A percentile compares a stretch with the other conserved stretches of the same genome.
phyloP scores from a whole-genome alignment of 1,140 invertebrate species.

The Triops cancriformis region DNA sequence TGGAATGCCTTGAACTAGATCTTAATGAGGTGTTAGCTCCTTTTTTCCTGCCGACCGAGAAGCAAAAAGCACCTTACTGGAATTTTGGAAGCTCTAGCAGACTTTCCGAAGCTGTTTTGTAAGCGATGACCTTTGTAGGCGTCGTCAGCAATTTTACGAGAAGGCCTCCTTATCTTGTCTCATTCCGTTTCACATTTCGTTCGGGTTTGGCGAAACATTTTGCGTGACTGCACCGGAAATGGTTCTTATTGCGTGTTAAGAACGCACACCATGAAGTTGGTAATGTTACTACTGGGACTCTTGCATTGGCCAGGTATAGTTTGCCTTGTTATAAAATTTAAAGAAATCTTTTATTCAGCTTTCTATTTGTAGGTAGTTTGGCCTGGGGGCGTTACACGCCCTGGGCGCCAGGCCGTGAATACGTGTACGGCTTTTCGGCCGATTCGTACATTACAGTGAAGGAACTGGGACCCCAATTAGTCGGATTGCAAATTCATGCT shows the following conservation, averaged over 20 bases:
- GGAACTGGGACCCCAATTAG: constrained; percentile 22
- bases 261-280: not conserved
- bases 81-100: too few relatives aligned
- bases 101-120: too few relatives aligned
- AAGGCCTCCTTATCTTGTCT: not conserved
- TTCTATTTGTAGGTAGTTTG: not conserved
- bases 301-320: not conserved
- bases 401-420: constrained; percentile 26
- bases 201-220: not conserved
- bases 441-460: constrained; percentile 23
- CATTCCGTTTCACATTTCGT: not conserved
- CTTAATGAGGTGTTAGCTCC: too few relatives aligned
- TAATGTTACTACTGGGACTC: not conserved
- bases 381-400: constrained; percentile 10
- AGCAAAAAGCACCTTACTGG: too few relatives aligned
- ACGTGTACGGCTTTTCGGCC: constrained; percentile 25
- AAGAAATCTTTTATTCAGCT: not conserved
- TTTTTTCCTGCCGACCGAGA: too few relatives aligned
- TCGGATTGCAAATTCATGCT: constrained; percentile 22
- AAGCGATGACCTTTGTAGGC: not conserved
- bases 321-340: not conserved
- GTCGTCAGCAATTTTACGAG: not conserved
- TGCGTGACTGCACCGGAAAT: not conserved
- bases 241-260: not conserved
- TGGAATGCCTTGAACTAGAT: too few relatives aligned